Conservation (phyloP, 2,797 vertebrate species). For the Alectoris magna region DNA sequence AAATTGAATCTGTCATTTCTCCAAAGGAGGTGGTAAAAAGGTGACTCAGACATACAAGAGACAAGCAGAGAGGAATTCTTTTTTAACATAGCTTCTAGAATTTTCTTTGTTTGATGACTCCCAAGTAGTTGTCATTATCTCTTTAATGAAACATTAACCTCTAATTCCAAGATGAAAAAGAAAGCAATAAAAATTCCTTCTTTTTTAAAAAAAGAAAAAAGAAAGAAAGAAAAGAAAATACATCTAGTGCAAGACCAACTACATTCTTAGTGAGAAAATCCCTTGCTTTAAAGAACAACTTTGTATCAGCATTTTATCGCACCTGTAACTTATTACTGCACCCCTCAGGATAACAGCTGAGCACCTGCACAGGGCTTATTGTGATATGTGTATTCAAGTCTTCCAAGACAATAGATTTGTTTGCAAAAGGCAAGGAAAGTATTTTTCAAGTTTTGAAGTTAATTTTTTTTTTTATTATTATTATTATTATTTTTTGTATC, state of each 20-base stretch:
- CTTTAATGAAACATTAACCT: conserved; percentile 4
- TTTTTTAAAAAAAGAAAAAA: too few species aligned
- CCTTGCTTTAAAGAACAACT: neutral
- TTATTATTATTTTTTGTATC: neutral
- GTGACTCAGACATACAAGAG: neutral
- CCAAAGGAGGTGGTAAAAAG: conserved; percentile 1
- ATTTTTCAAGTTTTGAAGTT: neutral
- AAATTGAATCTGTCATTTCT: conserved; percentile 26
- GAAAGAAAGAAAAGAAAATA: neutral
- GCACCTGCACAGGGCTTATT: neutral
- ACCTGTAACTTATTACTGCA: neutral
- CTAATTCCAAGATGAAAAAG: neutral
- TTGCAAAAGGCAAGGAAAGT: neutral
- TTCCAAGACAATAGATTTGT: neutral
- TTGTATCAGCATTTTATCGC: neutral
- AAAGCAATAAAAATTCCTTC: neutral
- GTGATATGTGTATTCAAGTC: neutral
- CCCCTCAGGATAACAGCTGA: neutral
- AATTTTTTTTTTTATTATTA: neutral
- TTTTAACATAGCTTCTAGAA: conserved; percentile 1
- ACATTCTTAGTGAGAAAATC: neutral
- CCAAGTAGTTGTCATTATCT: conserved; percentile 14
- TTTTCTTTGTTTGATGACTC: neutral
- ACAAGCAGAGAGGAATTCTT: neutral
- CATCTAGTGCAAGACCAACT: neutral